Evolutionary conservation across 2,113 vertebrate species (phyloP), one percentile per base, ranked within the genome.

Genomic region (Lophotis ruficrista): DNA sequence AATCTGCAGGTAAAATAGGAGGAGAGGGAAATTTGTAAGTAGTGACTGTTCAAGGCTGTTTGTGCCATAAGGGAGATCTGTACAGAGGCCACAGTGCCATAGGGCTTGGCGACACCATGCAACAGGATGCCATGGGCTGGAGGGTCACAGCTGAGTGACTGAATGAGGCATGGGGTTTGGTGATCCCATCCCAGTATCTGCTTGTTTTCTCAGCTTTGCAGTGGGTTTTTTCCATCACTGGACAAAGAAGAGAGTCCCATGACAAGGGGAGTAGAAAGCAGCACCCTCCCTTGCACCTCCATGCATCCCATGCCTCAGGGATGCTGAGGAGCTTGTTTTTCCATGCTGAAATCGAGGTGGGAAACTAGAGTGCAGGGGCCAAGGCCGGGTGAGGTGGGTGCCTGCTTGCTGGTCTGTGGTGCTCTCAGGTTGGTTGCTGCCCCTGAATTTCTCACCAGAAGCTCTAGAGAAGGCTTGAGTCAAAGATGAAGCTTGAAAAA

Each of bases 401-500:
- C 28, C 12, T 37, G 58, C 90, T 62, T 65, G 25, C 62, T 92
- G 54, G 57, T 65, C 51, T 80, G 9, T 20, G 11, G 41, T 69
- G 20, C 16, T 71, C 60, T 84, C 61, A 66, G 66, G 38, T 56
- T 43, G 41, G 41, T 43, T 43, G 41, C 41, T 43, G 92, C 27
- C 64, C 89, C 66, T 70, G 35, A 71, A 14, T 12, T 92, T 83
- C 82, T 94, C 82, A 71, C 68, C 21, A 84, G 57, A 38, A 87
- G 54, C 16, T 83, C 75, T 80, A 86, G 61, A 61, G 77, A 92
- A 95, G 43, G 47, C 7, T 54, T n/a, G 30, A 87, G 50, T 56
- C 43, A 83, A 97, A 94, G 7, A 57, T 8, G 69, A 51, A 96
- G 33, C 45, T 92, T 95, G 53, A 65, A 81, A 95, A 95, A 93